Percentiles rank a stretch among this genome's conserved stretches.
Conservation (phyloP, 2,113 vertebrate genomes). For the Atrichornis clamosus region DNA sequence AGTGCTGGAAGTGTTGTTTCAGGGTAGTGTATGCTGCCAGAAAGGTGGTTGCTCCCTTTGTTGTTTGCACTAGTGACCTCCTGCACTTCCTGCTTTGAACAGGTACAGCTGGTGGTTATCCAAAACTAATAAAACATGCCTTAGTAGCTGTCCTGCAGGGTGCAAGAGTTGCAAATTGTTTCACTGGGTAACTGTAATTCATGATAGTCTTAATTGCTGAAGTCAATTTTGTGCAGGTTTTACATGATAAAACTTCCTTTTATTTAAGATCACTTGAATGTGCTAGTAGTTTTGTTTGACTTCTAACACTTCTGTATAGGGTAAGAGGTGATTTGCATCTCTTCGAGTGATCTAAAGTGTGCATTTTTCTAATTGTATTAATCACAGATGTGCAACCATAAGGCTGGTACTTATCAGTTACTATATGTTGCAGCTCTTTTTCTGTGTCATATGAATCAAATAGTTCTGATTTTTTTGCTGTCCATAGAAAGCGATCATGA, state of each 20-base stretch:
- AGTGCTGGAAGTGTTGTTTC: background rate
- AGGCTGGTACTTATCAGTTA: background rate
- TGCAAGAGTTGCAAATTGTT: background rate
- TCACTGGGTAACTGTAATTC: background rate
- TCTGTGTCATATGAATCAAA: background rate
- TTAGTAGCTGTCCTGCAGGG: background rate
- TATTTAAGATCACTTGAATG: background rate
- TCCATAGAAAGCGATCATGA: background rate
- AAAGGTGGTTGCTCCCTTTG: background rate
- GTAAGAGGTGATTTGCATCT: background rate
- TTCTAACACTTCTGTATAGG: background rate
- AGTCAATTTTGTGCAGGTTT: background rate
- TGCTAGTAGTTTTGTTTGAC: background rate
- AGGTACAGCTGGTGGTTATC: background rate
- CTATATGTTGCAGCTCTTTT: fast-evolving
- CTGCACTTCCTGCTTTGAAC: background rate
- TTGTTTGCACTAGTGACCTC: background rate
- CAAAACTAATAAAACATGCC: background rate
- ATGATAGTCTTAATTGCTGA: background rate
- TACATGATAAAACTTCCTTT: background rate
- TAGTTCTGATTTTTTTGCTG: background rate
- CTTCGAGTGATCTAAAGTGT: background rate
- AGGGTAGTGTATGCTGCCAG: background rate
- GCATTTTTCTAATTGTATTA: background rate
- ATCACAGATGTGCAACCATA: background rate